Evolutionary conservation across 2,797 vertebrate species (phyloP).

Genomic region (Cheirogaleus major): DNA sequence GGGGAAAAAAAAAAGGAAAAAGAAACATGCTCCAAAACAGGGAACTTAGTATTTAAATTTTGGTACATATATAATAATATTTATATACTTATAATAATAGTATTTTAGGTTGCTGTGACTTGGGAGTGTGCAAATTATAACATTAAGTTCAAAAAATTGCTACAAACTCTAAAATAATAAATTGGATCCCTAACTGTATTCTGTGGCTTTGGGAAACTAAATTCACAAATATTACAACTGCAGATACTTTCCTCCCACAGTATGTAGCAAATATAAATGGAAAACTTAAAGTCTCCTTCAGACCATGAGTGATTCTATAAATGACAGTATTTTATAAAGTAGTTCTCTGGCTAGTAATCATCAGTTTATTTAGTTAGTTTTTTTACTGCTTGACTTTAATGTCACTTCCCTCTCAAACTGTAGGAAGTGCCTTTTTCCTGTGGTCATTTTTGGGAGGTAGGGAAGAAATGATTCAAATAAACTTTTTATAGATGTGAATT

Average conservation of each 20-base stretch:
- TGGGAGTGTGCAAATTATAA: not conserved
- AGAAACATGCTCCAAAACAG: not conserved
- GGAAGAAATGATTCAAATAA: not conserved
- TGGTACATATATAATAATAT: not conserved
- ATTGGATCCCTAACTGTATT: not conserved
- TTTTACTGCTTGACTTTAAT: too few species aligned
- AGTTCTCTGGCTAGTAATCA: not conserved
- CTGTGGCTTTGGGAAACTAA: not conserved
- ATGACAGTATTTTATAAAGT: not conserved
- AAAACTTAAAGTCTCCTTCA: not conserved
- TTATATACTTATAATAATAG: not conserved
- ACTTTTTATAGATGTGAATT: not conserved
- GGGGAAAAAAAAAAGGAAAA: not conserved
- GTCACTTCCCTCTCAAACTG: not conserved
- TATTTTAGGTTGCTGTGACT: not conserved
- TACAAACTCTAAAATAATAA: not conserved
- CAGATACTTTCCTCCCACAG: not conserved
- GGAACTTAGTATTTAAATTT: not conserved
- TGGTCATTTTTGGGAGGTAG: not conserved
- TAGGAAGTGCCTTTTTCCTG: not conserved
- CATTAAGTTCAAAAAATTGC: not conserved
- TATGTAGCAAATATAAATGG: not conserved
- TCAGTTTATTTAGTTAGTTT: not conserved
- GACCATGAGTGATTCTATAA: not conserved
- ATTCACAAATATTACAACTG: not conserved